Conservation (phyloP, 2,888 invertebrate genomes). For the Agonopterix alstromeriana region DNA sequence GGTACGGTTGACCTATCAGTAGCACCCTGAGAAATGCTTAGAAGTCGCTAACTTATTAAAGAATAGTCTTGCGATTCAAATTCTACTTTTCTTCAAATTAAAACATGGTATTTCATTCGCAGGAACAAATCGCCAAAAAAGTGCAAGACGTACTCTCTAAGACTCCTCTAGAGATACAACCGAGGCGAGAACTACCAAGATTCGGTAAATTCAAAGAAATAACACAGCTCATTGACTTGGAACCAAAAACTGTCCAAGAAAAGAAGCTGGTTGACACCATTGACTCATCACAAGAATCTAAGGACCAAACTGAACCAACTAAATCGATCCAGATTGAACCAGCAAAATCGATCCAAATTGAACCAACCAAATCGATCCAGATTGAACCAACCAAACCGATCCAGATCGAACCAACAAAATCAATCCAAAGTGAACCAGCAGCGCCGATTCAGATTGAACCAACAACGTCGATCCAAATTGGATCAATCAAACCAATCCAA, state of each 20-base stretch:
- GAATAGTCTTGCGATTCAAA: no score
- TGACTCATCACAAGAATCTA: neutral
- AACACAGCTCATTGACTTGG: conserved; percentile 46
- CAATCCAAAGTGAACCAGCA: neutral
- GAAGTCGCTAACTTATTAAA: no score
- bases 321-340: no score
- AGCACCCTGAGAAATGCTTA: no score
- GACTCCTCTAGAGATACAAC: conserved; percentile 81
- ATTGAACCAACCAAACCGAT: neutral
- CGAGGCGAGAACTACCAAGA: conserved; percentile 48
- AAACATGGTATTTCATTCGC: conserved; percentile 23
- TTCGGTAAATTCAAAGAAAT: conserved; percentile 41
- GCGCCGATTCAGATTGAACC: neutral
- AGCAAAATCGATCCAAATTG: neutral
- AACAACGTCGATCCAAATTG: neutral
- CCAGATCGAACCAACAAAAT: neutral
- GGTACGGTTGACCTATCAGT: no score
- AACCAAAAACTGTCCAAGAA: conserved; percentile 9
- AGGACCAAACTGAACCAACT: neutral
- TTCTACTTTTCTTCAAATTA: no score
- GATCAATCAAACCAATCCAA: neutral
- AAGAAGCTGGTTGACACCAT: neutral
- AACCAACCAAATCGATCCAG: no score
- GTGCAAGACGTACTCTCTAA: conserved; percentile 83
- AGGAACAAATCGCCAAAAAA: conserved; percentile 84